Base-by-base conservation (phyloP, 2,797 vertebrate species). In the Sandelia bainsii region DNA sequence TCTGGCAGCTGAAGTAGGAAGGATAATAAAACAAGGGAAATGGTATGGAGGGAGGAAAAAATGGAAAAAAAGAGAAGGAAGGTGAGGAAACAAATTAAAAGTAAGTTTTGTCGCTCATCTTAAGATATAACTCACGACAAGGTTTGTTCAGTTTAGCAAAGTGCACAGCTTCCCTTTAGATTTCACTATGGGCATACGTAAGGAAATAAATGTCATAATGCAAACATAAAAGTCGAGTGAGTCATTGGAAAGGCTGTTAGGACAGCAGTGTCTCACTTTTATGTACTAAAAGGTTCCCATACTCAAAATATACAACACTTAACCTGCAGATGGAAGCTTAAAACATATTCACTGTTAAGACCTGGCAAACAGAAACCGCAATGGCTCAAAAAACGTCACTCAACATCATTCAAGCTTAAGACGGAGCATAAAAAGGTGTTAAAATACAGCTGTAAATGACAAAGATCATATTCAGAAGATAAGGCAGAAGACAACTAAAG, bases 11-110 rank as follows among this genome's bases (percentile, higher is more conserved):
- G 16, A 52, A 68, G 42, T 13, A 22, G n/a, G 62, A 80, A 62
- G 62, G 34, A 81, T 51, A 80, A 80, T 72, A 83, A 80, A 83
- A 77, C 44, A 48, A 37, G 32, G 69, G 52, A 53, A 62, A 56
- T 44, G 69, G 67, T 53, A 46, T 52, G 65, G 63, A 60, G 27
- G 45, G 42, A 64, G 49, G 54, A 6, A 60, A 51, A 60, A 51
- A 20, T 8, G 49, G 3, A 5, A n/a, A 29, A 67, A 42, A 22
- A 49, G 8, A 4, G 17, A 16, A 48, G 40, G 60, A 9, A 57
- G 17, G 68, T 69, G 42, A 32, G 1, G 27, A 40, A 16, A 12
- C 23, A 51, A 69, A 61, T 34, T 29, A 34, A 67, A 62, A 50
- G 10, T 19, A 69, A 40, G 44, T 53, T 64, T 59, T 44, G 40